phyloP scores from a whole-genome alignment of 2,888 invertebrate species.

The Cetonia aurata region DNA sequence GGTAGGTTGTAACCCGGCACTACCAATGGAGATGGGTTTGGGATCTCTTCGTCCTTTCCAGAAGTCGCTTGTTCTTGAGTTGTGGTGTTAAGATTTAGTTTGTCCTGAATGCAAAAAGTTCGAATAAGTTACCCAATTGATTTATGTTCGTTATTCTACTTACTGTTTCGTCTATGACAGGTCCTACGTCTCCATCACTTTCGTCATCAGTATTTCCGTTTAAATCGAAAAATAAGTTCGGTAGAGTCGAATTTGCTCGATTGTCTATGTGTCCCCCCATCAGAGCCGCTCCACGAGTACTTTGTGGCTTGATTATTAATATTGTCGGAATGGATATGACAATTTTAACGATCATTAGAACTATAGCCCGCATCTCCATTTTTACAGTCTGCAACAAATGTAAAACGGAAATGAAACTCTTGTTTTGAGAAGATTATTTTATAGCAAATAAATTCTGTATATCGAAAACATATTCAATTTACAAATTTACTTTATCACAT shows the following conservation, averaged over 20 bases:
- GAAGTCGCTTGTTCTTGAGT: constrained; percentile 4
- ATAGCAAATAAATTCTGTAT: too few relatives aligned
- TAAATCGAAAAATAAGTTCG: constrained; percentile 37
- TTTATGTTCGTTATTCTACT: not conserved
- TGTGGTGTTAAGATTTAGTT: not conserved
- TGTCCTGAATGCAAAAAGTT: constrained; percentile 16
- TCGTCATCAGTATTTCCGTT: constrained; percentile 2
- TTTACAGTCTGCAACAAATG: constrained; percentile 45
- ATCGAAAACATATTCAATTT: too few relatives aligned
- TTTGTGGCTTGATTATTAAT: constrained; percentile 52
- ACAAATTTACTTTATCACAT: too few relatives aligned
- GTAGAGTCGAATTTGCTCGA: constrained; percentile 44
- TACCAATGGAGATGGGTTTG: constrained; percentile 64
- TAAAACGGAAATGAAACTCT: constrained; percentile 58
- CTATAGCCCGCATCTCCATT: constrained; percentile 63
- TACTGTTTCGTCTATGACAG: constrained; percentile 10
- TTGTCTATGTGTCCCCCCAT: constrained; percentile 61
- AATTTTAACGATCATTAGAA: constrained; percentile 63
- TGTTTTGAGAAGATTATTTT: too few relatives aligned
- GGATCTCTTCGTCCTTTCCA: constrained; percentile 60
- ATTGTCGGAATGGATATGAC: constrained; percentile 62
- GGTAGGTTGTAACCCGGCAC: constrained; percentile 67
- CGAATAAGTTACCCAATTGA: not conserved
- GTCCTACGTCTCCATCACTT: not conserved
- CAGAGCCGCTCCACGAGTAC: constrained; percentile 56